Evolutionary conservation across 2,888 invertebrate genomes (phyloP).

Genomic region (Taphrorychus bicolor): DNA sequence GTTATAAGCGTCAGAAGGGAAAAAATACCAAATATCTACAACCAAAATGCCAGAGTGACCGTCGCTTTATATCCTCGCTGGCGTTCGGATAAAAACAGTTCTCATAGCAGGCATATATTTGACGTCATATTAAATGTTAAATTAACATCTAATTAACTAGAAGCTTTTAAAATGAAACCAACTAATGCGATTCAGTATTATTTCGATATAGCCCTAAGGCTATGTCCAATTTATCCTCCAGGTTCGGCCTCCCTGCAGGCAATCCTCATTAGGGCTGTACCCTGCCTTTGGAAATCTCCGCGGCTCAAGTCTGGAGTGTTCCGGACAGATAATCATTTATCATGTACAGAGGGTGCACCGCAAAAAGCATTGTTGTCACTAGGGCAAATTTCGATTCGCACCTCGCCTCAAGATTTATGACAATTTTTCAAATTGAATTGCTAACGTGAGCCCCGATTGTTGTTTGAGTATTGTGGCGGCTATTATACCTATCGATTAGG

Average conservation of each 20-base stretch:
- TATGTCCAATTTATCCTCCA: too few species aligned
- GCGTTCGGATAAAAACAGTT: too few species aligned
- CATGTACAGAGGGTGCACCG: conserved; percentile 29
- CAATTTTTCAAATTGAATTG: not conserved
- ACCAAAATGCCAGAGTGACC: too few species aligned
- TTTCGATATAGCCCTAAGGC: too few species aligned
- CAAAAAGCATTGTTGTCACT: conserved; percentile 34
- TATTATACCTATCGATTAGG: not conserved
- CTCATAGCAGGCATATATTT: too few species aligned
- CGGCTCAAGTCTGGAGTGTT: conserved; percentile 37
- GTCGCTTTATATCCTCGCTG: too few species aligned
- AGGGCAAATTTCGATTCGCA: not conserved
- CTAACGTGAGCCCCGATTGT: not conserved
- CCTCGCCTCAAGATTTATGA: not conserved
- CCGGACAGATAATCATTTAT: conserved; percentile 41
- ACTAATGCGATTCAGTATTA: too few species aligned
- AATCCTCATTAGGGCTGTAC: conserved; percentile 36
- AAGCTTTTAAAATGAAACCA: too few species aligned
- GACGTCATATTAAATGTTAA: too few species aligned
- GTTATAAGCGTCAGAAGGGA: too few species aligned
- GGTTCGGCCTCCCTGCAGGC: conserved; percentile 26
- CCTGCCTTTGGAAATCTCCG: conserved; percentile 37
- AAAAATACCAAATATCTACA: too few species aligned
- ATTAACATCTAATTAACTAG: too few species aligned
- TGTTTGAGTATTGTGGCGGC: not conserved